Percentiles rank a stretch among this genome's conserved stretches.
Evolutionary conservation across 1,140 invertebrate species (phyloP).

Genomic region (Lithobius niger): DNA sequence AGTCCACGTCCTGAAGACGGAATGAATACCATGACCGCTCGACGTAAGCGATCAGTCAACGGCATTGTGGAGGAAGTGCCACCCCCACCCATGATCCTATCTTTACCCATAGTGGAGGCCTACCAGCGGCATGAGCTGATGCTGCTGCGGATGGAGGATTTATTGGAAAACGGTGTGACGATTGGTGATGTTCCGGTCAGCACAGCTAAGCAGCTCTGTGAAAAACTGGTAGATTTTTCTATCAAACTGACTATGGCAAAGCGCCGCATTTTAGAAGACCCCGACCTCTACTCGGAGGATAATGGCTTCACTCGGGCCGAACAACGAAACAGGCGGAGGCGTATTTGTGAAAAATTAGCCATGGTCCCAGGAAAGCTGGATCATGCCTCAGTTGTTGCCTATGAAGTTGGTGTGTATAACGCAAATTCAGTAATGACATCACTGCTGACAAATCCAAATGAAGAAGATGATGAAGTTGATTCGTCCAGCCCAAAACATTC

Average conservation of each 20-base stretch:
- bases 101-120: constrained; percentile 61
- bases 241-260: constrained; percentile 60
- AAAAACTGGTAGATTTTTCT: constrained; percentile 62
- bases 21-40: constrained; percentile 17
- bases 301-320: constrained; percentile 40
- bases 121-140: constrained; percentile 65
- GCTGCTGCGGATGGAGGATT: constrained; percentile 61
- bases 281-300: constrained; percentile 55
- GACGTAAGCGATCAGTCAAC: constrained; percentile 15
- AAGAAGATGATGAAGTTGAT: not conserved
- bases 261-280: constrained; percentile 60
- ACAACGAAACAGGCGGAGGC: constrained; percentile 49
- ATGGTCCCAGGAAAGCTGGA: constrained; percentile 82
- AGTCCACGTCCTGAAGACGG: constrained; percentile 13
- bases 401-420: constrained; percentile 43
- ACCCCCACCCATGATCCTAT: constrained; percentile 2
- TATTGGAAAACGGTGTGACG: constrained; percentile 52
- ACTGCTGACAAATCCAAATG: too few species aligned
- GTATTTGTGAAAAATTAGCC: constrained; percentile 54
- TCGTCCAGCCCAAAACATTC: not conserved
- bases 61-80: not conserved
- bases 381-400: constrained; percentile 76
- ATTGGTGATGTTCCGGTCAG: constrained; percentile 37
- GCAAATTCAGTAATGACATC: not conserved
- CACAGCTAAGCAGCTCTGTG: constrained; percentile 50